Evolutionary conservation across 1,140 invertebrate genomes (phyloP), one percentile per base, ranked within the genome.

Genomic region (Eurytemora carolleeae): DNA sequence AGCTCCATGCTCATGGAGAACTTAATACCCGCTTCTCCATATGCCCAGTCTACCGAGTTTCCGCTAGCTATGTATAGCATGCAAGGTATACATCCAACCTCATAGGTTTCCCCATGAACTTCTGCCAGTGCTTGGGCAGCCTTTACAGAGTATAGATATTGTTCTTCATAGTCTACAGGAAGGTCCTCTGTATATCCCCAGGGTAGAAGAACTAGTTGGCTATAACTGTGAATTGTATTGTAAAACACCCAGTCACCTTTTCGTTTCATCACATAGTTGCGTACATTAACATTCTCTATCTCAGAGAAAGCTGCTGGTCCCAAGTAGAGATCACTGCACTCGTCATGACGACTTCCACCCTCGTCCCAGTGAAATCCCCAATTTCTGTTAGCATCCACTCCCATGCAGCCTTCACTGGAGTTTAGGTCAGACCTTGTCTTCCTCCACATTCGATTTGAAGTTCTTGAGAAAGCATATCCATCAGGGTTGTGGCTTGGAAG

Each of bases 211-310:
- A 87, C 79, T 75, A 87, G 86, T 73, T 91, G 86, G 0, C 85
- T 85, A 67, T 92, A 92, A 53, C 86, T 86, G 70, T 93, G 89
- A 65, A 91, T 78, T 1, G 84, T 85, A 20, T 91, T 68, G 65
- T 87, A 92, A 3, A 82, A 79, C 67, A 82, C 80, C 2, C 61
- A 59, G 54, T 64, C 21, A 20, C 65, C 54, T 26, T 56, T 66
- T 24, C 58, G 58, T 17, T 55, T 53, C 12, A 65, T 15, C 19
- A 69, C 55, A 59, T 69, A 67, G 68, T 82, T 80, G 7, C 78
- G 22, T 19, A 61, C 23, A 56, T 22, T 56, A 85, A 70, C 0
- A 2, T 87, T 87, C 74, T 97, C 71, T 1, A 64, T 67, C 61
- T 73, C 71, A 0, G 71, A 73, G 57, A 71, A 70, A 2, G 71